phyloP scores from a whole-genome alignment of 2,797 vertebrate species.

The Anguilla anguilla region DNA sequence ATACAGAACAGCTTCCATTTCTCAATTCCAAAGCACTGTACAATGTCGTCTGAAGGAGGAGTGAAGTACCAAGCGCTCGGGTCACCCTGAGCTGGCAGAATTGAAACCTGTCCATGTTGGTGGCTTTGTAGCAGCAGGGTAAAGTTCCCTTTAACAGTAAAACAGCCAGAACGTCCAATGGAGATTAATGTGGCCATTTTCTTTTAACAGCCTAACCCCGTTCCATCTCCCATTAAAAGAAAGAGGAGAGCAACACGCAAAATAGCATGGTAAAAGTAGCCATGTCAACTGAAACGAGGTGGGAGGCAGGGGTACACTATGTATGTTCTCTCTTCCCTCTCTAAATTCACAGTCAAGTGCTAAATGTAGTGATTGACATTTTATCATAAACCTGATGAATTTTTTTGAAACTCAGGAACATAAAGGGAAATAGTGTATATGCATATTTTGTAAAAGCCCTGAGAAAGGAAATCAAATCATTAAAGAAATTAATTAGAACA shows the following conservation, averaged over 20 bases:
- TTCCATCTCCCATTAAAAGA: constrained; percentile 64
- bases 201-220: constrained; percentile 39
- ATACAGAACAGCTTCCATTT: constrained; percentile 87
- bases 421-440: constrained; percentile 63
- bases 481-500: constrained; percentile 75
- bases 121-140: constrained; percentile 82
- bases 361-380: constrained; percentile 93
- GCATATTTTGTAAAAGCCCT: constrained; percentile 85
- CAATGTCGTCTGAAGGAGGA: constrained; percentile 57
- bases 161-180: constrained; percentile 67
- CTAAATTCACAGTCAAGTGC: constrained; percentile 90
- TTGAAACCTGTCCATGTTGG: constrained; percentile 65
- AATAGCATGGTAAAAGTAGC: constrained; percentile 42
- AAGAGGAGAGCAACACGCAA: constrained; percentile 44
- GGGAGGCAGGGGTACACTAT: not conserved
- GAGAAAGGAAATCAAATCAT: constrained; percentile 69
- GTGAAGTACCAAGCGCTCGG: constrained; percentile 66
- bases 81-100: constrained; percentile 42
- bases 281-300: not conserved
- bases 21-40: constrained; percentile 86
- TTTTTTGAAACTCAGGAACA: constrained; percentile 81
- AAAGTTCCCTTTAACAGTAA: constrained; percentile 85
- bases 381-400: constrained; percentile 45
- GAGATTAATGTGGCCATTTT: constrained; percentile 38
- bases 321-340: constrained; percentile 54